Evolutionary conservation across 2,797 vertebrate genomes (phyloP).

Genomic region (Petrocephalus sullivani): DNA sequence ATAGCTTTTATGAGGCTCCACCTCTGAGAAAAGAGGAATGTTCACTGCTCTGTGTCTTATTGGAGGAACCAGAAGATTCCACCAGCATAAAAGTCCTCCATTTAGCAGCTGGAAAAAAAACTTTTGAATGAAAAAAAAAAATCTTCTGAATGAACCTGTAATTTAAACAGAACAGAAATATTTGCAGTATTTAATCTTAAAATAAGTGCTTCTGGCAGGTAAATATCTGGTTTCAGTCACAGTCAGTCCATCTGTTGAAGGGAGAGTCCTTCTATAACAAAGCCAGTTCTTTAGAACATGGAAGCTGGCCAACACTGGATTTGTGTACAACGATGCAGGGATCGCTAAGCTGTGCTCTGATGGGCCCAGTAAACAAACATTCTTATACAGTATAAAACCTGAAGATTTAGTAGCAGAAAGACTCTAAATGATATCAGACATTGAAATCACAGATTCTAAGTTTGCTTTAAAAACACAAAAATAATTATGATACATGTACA

Average conservation of each 20-base stretch:
- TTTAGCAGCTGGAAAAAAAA: neutral
- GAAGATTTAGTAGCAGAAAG: neutral
- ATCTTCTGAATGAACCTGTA: slow-evolving; percentile 2
- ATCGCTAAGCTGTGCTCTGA: neutral
- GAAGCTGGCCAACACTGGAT: neutral
- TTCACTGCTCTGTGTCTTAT: slow-evolving; percentile 32
- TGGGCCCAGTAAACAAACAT: neutral
- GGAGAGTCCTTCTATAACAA: neutral
- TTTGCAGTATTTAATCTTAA: slow-evolving; percentile 1
- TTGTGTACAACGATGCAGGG: neutral
- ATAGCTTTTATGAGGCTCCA: slow-evolving; percentile 21
- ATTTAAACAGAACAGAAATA: slow-evolving; percentile 13
- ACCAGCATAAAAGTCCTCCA: neutral
- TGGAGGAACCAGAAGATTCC: slow-evolving; percentile 29
- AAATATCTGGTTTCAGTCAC: neutral
- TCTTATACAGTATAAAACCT: neutral
- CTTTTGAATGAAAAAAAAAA: neutral
- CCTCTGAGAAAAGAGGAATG: slow-evolving; percentile 31
- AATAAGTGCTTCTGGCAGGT: neutral
- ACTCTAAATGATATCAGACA: neutral
- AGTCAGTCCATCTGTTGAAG: neutral
- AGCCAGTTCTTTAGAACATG: slow-evolving; percentile 12
- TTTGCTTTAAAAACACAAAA: neutral
- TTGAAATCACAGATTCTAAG: neutral
- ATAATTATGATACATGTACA: neutral